A percentile compares a stretch with the other conserved stretches of the same genome.
Conservation (phyloP, 2,888 invertebrate genomes). For the Euzophera pinguis region DNA sequence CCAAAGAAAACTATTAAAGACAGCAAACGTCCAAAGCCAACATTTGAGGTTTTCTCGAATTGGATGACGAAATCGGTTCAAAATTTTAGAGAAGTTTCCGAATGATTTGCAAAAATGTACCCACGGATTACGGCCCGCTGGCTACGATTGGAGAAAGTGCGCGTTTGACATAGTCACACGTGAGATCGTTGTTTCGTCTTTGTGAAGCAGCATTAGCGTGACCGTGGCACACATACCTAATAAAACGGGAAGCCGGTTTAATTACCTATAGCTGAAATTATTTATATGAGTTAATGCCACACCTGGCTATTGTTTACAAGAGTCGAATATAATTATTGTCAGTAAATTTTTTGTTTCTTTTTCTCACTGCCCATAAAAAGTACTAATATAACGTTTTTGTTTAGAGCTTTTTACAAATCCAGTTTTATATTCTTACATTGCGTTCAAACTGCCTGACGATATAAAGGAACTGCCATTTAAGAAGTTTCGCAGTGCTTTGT, state of each 20-base stretch:
- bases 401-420: too few species aligned
- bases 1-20: constrained; percentile 37
- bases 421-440: too few species aligned
- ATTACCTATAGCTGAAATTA: not conserved
- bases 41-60: not conserved
- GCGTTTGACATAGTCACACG: constrained; percentile 46
- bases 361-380: too few species aligned
- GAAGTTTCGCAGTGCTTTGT: too few species aligned
- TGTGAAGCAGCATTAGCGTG: constrained; percentile 27
- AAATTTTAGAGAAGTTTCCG: constrained; percentile 12
- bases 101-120: constrained; percentile 27
- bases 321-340: too few species aligned
- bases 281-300: too few species aligned
- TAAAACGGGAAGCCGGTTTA: constrained; percentile 4
- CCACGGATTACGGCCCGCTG: constrained; percentile 16
- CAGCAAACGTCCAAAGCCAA: constrained; percentile 26
- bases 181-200: constrained; percentile 31
- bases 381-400: too few species aligned
- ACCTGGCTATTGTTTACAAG: too few species aligned
- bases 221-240: constrained; percentile 34
- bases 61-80: not conserved
- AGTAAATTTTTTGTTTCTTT: too few species aligned
- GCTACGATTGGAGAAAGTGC: constrained; percentile 44
- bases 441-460: too few species aligned
- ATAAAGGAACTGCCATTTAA: too few species aligned